These are phyloP conservation scores for Actinia tenebrosa DNA, from an alignment of 64 coral and sea anemone species.

Conservation along the genomic window DNA sequence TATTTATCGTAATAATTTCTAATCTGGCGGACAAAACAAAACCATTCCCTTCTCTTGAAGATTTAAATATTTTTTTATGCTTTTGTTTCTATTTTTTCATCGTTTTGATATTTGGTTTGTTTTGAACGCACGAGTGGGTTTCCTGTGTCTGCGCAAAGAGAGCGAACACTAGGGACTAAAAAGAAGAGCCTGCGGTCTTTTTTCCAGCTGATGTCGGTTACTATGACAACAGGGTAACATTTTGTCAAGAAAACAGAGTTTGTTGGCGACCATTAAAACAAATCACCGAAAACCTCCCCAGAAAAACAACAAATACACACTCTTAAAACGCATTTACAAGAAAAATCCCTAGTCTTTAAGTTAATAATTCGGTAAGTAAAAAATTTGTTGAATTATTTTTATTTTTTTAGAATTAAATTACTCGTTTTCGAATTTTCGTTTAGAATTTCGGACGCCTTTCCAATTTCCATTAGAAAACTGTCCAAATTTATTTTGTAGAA, in stretches of 20 bases:
- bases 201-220: background rate
- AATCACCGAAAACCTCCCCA: background rate
- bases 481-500: background rate
- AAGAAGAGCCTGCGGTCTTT: background rate
- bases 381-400: background rate
- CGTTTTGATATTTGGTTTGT: too few species aligned
- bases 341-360: background rate
- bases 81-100: too few species aligned
- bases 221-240: background rate
- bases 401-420: background rate
- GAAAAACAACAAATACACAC: background rate
- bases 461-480: background rate
- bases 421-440: background rate
- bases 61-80: too few species aligned
- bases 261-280: slow-evolving; percentile 18
- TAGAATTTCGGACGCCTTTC: background rate
- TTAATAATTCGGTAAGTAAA: background rate
- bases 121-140: background rate
- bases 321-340: background rate
- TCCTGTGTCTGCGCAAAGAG: background rate
- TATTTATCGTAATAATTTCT: too few species aligned
- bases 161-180: background rate
- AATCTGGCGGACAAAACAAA: too few species aligned
- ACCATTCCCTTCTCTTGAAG: too few species aligned
- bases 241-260: background rate